These are phyloP conservation scores for Diplolepis rosae DNA, from an alignment of 2,888 invertebrate species.

Conservation along the genomic window DNA sequence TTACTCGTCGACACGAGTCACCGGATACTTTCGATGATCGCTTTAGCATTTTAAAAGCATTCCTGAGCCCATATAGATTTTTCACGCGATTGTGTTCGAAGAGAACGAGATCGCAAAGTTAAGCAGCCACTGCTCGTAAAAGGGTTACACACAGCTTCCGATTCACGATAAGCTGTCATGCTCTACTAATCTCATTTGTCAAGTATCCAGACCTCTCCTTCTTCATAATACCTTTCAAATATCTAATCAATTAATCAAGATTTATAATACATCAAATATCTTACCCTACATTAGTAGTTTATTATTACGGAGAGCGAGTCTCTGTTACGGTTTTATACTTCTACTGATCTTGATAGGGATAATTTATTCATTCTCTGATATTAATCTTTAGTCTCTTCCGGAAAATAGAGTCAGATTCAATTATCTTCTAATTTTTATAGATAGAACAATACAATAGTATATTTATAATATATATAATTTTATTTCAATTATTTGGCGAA, in stretches of 20 bases:
- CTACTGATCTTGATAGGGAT: no score
- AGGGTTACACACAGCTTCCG: conserved; percentile 37
- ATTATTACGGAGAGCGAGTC: no score
- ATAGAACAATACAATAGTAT: no score
- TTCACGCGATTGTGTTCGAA: conserved; percentile 41
- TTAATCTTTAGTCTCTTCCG: no score
- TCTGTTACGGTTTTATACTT: no score
- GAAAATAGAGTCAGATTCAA: no score
- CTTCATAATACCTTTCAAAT: not conserved
- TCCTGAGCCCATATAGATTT: conserved; percentile 50
- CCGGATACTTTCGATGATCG: conserved; percentile 37
- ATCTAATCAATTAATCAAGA: not conserved
- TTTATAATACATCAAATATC: no score
- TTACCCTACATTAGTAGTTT: no score
- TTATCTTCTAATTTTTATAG: no score
- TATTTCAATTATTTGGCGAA: no score
- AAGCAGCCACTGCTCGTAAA: conserved; percentile 30
- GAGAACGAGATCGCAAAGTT: conserved; percentile 30
- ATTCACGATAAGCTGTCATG: conserved; percentile 34
- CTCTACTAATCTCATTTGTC: conserved; percentile 22
- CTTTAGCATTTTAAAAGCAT: conserved; percentile 63
- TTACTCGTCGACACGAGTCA: conserved; percentile 34
- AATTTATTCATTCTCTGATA: no score
- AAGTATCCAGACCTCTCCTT: conserved; percentile 9
- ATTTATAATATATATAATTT: no score